phyloP scores from a whole-genome alignment of 2,113 vertebrate species.

The Xenus cinereus region DNA sequence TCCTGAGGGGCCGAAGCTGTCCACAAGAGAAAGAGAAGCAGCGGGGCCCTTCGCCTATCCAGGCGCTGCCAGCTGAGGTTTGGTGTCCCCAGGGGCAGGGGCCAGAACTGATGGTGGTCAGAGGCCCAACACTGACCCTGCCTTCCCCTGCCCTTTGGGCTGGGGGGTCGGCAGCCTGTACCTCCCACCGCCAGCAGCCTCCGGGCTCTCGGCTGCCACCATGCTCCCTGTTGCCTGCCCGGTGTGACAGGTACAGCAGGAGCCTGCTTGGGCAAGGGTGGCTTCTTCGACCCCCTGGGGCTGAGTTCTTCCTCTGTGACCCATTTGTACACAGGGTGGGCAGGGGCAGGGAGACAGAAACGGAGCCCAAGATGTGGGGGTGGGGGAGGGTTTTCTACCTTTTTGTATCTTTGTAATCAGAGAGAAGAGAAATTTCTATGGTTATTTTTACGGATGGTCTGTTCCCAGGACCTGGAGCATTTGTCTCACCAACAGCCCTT shows the following conservation, averaged over 20 bases:
- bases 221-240: not conserved
- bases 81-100: conserved; percentile 41
- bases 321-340: not conserved
- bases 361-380: conserved; percentile 32
- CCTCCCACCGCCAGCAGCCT: not conserved
- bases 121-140: conserved; percentile 12
- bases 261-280: not conserved
- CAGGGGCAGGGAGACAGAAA: conserved; percentile 25
- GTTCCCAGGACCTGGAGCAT: conserved; percentile 72
- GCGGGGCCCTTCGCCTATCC: conserved; percentile 8
- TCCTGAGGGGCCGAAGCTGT: conserved; percentile 79
- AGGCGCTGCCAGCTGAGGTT: conserved; percentile 53
- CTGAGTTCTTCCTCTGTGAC: conserved; percentile 21
- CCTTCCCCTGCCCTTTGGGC: not conserved
- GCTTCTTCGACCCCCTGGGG: not conserved
- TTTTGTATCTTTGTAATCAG: conserved; percentile 99
- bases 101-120: conserved; percentile 34
- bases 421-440: conserved; percentile 89
- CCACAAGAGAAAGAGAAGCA: conserved; percentile 5
- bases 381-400: conserved; percentile 85
- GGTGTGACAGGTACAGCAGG: not conserved
- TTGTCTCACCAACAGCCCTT: conserved; percentile 49
- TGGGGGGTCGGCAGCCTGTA: not conserved
- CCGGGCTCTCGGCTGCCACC: not conserved
- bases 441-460: conserved; percentile 87